phyloP scores from a whole-genome alignment of 2,113 vertebrate species.

The Megalops atlanticus region DNA sequence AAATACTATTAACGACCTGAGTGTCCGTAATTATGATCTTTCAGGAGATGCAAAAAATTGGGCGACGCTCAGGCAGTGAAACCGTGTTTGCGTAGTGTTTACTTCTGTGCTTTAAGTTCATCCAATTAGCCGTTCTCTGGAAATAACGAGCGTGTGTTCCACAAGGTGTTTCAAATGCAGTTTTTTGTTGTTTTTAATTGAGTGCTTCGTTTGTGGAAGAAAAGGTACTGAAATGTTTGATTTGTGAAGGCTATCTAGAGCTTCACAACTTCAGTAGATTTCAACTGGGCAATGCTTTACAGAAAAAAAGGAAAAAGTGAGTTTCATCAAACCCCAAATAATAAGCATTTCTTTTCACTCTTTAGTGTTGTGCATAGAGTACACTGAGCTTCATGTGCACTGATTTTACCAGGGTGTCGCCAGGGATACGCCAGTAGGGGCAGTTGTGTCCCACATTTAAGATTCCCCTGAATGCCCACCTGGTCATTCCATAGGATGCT shows the following conservation, averaged over 20 bases:
- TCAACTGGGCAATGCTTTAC: background rate
- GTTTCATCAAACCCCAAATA: background rate
- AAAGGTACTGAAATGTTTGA: background rate
- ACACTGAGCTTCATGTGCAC: too few species aligned
- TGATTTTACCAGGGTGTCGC: too few species aligned
- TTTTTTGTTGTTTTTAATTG: background rate
- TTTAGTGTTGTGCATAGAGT: too few species aligned
- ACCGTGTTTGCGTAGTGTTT: background rate
- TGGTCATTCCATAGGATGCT: too few species aligned
- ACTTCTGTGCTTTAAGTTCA: background rate
- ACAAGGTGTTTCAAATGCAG: conserved; percentile 5
- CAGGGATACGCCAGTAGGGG: too few species aligned
- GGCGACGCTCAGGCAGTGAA: background rate
- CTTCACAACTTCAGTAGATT: background rate
- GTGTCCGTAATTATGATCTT: background rate
- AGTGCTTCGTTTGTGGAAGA: background rate
- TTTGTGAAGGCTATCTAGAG: background rate
- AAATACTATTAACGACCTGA: background rate
- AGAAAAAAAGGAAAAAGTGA: background rate
- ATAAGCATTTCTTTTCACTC: too few species aligned
- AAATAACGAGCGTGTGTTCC: background rate
- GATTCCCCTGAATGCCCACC: too few species aligned
- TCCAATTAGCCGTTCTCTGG: conserved; percentile 3
- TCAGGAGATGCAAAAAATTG: background rate
- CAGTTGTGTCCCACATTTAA: too few species aligned